phyloP scores from a whole-genome alignment of 2,113 vertebrate genomes.

The Spea multiplicata region DNA sequence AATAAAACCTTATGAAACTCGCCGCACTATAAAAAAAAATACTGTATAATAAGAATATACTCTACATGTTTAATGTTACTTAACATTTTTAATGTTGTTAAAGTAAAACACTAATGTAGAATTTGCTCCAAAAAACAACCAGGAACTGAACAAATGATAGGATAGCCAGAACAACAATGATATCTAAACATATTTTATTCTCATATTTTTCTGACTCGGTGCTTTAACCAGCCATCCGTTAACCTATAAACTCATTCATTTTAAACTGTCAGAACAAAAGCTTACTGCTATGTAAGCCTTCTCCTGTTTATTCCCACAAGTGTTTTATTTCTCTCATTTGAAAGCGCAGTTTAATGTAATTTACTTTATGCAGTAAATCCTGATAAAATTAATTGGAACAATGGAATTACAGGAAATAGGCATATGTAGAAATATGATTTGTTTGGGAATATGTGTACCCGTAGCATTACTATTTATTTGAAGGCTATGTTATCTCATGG shows the following conservation, averaged over 20 bases:
- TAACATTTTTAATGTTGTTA: no score
- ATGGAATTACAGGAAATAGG: slow-evolving; percentile 43
- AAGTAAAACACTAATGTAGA: no score
- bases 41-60: no score
- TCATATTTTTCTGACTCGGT: background rate
- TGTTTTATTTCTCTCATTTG: slow-evolving; percentile 23
- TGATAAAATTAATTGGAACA: slow-evolving; percentile 46
- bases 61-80: no score
- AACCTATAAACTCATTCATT: slow-evolving; percentile 8
- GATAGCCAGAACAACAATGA: background rate
- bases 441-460: slow-evolving; percentile 18
- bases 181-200: slow-evolving; percentile 17
- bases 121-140: no score
- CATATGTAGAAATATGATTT: slow-evolving; percentile 29
- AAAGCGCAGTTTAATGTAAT: slow-evolving; percentile 29
- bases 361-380: slow-evolving; percentile 41
- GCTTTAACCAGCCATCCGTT: slow-evolving; percentile 1
- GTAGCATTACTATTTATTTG: slow-evolving; percentile 19
- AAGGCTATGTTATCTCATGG: slow-evolving; percentile 40
- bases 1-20: no score
- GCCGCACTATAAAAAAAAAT: no score
- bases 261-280: slow-evolving; percentile 2
- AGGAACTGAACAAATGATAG: background rate
- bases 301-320: slow-evolving; percentile 21
- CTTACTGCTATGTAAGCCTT: background rate